Conservation (phyloP, 2,888 invertebrate genomes). For the Coenonympha arcania region DNA sequence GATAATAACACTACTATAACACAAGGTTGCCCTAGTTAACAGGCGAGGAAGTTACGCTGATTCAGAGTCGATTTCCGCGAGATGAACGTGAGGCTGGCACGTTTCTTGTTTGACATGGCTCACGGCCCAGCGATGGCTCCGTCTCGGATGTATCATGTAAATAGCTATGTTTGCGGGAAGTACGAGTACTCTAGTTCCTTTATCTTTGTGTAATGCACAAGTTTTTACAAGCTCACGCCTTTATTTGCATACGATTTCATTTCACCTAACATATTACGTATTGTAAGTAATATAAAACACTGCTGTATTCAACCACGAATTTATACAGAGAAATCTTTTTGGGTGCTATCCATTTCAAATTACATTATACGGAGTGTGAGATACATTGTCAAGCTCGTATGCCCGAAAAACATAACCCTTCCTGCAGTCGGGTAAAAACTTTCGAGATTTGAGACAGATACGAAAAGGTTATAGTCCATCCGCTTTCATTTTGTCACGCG, state of each 20-base stretch:
- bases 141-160: not conserved
- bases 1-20: no score
- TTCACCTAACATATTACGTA: not conserved
- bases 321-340: no score
- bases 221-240: not conserved
- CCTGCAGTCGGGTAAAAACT: no score
- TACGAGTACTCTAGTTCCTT: not conserved
- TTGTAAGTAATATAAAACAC: no score
- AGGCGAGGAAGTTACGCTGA: constrained; percentile 20
- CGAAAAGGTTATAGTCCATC: no score
- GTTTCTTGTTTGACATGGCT: constrained; percentile 17
- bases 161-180: constrained; percentile 2
- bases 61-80: constrained; percentile 29
- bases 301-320: no score
- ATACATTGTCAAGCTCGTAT: no score
- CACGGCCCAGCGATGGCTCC: constrained; percentile 1
- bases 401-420: no score
- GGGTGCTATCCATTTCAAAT: no score
- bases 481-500: no score
- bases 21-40: constrained; percentile 1
- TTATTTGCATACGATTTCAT: not conserved
- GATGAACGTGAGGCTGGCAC: constrained; percentile 23
- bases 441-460: no score
- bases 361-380: no score
- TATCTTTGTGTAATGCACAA: not conserved